Base-by-base conservation (phyloP, 2,888 invertebrate genomes). In the Megaustenia siamemsis region DNA sequence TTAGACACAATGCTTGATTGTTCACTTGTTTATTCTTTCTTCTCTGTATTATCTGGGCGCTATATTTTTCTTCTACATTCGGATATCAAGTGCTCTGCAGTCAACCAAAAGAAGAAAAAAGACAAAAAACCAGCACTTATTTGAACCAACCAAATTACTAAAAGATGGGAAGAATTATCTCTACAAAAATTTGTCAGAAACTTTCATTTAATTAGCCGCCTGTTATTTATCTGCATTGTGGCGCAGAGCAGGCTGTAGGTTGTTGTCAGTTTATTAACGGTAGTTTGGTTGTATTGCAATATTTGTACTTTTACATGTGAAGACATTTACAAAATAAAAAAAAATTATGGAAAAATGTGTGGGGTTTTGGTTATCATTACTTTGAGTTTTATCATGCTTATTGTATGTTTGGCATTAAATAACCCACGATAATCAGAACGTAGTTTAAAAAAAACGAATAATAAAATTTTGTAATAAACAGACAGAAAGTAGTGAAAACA, bases 271-370 rank as follows among this genome's bases (percentile, higher is more conserved):
- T 76, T 87, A 77, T 89, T 88, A 87, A 87, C 87, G 86, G 89
- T 89, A 89, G 89, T 89, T 89, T 89, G 87, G 89, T 89, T 90
- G 90, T 90, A 89, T 90, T 88, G 89, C 90, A 90, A 90, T 92
- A 90, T 91, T 92, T 92, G 92, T 92, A 92, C 90, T 91, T 91
- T 91, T 90, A 90, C 90, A 92, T 90, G 90, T 92, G 89, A 89
- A 90, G 88, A 86, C 87, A 89, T 88, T 88, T 88, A 90, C 89
- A 89, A 89, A 89, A 89, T 89, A 86, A 88, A 87, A 79, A 84
- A 84, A 86, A 87, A 87, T 82, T 80, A 81, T 73, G 45, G 75
- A 53, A 66, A 84, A 81, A 28, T 28, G 2, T n/a, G 4, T 1
- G 2, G 49, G 32, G 18, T 73, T 43, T 73, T 49, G 32, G 10